phyloP scores from a whole-genome alignment of 2,113 vertebrate species.

The Archocentrus centrarchus region DNA sequence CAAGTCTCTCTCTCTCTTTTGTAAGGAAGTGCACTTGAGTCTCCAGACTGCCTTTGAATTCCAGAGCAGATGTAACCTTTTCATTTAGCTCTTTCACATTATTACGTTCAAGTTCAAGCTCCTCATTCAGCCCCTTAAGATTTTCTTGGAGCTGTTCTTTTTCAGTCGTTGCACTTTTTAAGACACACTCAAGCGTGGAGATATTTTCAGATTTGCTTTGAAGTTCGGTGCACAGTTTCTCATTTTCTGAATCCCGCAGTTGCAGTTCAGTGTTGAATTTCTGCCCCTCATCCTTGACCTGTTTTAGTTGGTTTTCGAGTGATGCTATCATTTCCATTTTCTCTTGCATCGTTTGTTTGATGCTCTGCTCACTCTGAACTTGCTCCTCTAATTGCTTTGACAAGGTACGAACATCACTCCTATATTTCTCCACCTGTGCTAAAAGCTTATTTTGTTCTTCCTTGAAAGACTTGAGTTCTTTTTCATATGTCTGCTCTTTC shows the following conservation, averaged over 20 bases:
- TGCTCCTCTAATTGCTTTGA: constrained; percentile 76
- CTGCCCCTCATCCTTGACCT: constrained; percentile 71
- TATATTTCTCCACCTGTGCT: constrained; percentile 78
- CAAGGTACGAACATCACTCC: constrained; percentile 74
- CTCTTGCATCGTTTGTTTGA: constrained; percentile 69
- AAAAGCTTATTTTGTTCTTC: constrained; percentile 83
- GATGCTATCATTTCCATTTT: constrained; percentile 77
- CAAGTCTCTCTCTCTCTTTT: constrained; percentile 77
- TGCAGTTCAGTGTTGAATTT: constrained; percentile 74
- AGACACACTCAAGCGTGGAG: constrained; percentile 69
- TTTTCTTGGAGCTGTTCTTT: constrained; percentile 76
- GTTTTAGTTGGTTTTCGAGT: constrained; percentile 78
- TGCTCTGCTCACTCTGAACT: constrained; percentile 61
- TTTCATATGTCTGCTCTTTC: constrained; percentile 78
- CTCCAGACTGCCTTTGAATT: constrained; percentile 61
- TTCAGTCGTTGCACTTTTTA: constrained; percentile 59
- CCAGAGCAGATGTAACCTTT: constrained; percentile 37
- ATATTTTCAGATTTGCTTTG: constrained; percentile 74
- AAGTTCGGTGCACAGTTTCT: constrained; percentile 79
- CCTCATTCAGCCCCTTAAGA: constrained; percentile 68
- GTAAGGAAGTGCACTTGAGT: constrained; percentile 72
- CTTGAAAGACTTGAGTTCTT: constrained; percentile 84
- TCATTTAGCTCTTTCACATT: constrained; percentile 65
- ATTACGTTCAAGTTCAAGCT: constrained; percentile 73
- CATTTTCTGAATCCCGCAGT: constrained; percentile 68